A percentile compares a stretch with the other conserved stretches of the same genome.
These are phyloP conservation scores for Pseudois nayaur DNA, from an alignment of 2,113 vertebrate genomes.

Conservation along the genomic window DNA sequence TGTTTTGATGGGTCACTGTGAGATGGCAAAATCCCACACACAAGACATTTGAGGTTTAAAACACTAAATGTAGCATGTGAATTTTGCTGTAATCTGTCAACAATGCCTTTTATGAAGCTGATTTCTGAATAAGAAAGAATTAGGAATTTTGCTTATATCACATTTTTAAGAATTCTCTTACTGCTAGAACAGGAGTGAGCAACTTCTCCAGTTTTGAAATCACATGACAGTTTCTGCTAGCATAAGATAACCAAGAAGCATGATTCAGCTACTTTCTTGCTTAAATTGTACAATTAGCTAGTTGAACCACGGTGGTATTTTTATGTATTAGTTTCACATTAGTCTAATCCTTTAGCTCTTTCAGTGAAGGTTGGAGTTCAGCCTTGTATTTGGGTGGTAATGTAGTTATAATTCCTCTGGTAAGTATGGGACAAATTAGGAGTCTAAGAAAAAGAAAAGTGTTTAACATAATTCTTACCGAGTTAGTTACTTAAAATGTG, in stretches of 20 bases:
- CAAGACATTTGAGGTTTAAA: background rate
- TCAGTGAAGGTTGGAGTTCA: background rate
- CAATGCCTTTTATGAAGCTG: background rate
- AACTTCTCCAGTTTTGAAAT: background rate
- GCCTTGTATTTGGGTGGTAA: background rate
- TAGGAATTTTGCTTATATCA: background rate
- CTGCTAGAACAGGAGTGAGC: background rate
- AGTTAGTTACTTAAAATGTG: background rate
- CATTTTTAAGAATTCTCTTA: background rate
- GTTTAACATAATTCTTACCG: background rate
- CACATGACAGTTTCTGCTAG: slow-evolving; percentile 5
- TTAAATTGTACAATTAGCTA: background rate
- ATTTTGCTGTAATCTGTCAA: background rate
- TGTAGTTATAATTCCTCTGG: background rate
- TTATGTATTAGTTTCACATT: background rate
- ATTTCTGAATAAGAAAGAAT: background rate
- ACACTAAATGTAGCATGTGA: background rate
- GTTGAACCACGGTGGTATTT: background rate
- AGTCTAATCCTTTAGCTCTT: background rate
- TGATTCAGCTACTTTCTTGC: slow-evolving; percentile 72
- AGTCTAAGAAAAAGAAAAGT: background rate
- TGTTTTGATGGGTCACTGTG: background rate
- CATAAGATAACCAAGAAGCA: slow-evolving; percentile 43
- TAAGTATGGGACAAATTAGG: background rate
- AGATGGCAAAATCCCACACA: background rate